Conservation (phyloP, 2,888 invertebrate species). For the Chalcosyrphus nemorum region DNA sequence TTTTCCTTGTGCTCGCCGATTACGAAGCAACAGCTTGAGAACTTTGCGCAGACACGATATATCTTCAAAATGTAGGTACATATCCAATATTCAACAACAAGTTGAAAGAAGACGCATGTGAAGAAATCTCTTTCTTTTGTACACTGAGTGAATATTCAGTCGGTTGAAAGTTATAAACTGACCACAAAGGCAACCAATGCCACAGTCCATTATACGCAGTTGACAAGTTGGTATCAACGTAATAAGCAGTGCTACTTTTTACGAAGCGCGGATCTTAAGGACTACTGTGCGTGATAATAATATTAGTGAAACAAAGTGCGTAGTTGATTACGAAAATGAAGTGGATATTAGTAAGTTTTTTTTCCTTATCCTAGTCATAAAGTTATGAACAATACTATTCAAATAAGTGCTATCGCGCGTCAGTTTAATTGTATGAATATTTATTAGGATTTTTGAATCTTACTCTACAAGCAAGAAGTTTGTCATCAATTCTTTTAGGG, state of each 20-base stretch:
- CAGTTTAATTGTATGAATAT: slow-evolving; percentile 9
- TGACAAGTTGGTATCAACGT: slow-evolving; percentile 78
- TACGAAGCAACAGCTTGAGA: slow-evolving; percentile 37
- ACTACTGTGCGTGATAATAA: slow-evolving; percentile 32
- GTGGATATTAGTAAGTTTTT: slow-evolving; percentile 62
- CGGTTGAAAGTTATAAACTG: slow-evolving; percentile 80
- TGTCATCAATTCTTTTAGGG: slow-evolving; percentile 44
- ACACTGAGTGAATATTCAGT: slow-evolving; percentile 46
- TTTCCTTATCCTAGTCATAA: background rate
- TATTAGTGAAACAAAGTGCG: slow-evolving; percentile 29
- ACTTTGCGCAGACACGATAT: slow-evolving; percentile 27
- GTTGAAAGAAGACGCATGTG: slow-evolving; percentile 43
- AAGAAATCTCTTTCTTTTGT: slow-evolving; percentile 53
- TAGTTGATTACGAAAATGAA: slow-evolving; percentile 43
- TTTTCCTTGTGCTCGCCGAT: background rate
- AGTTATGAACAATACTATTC: background rate
- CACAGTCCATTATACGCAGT: slow-evolving; percentile 81
- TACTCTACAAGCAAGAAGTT: slow-evolving; percentile 10
- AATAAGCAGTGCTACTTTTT: slow-evolving; percentile 28
- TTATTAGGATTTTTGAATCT: background rate
- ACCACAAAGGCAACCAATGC: slow-evolving; percentile 76
- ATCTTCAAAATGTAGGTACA: slow-evolving; percentile 20
- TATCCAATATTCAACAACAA: slow-evolving; percentile 32
- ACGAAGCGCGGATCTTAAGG: slow-evolving; percentile 21
- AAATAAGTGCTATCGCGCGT: background rate